Evolutionary conservation across 1,140 invertebrate species (phyloP).

Genomic region (Coelopa frigida): DNA sequence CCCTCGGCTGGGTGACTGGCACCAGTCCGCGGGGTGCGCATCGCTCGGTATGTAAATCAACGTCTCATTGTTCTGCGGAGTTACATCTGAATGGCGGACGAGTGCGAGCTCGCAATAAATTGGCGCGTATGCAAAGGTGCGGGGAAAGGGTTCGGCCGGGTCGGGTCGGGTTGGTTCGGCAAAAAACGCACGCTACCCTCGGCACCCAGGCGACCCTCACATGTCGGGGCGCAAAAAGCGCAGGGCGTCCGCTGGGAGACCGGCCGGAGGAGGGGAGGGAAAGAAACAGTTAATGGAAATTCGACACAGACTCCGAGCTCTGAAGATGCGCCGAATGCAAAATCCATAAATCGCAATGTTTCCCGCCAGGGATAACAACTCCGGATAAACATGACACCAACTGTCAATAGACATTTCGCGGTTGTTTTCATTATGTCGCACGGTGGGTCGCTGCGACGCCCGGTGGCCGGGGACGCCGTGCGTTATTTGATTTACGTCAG

Average conservation of each 20-base stretch:
- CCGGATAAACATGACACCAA: constrained; percentile 45
- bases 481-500: constrained; percentile 45
- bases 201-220: constrained; percentile 21
- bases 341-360: constrained; percentile 43
- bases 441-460: constrained; percentile 9
- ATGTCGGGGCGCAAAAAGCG: constrained; percentile 16
- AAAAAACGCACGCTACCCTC: constrained; percentile 25
- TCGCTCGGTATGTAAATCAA: constrained; percentile 45
- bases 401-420: constrained; percentile 46
- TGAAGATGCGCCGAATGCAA: constrained; percentile 23
- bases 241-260: constrained; percentile 10
- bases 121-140: too few relatives aligned
- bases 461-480: constrained; percentile 21
- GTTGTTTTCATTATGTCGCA: constrained; percentile 43
- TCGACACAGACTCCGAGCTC: constrained; percentile 41
- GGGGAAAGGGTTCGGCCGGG: constrained; percentile 19
- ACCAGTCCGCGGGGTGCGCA: constrained; percentile 8
- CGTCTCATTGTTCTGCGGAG: constrained; percentile 40
- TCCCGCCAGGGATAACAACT: constrained; percentile 44
- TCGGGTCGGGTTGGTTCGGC: constrained; percentile 21
- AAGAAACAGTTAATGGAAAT: constrained; percentile 35
- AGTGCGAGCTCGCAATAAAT: too few relatives aligned
- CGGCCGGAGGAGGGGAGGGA: constrained; percentile 11
- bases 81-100: constrained; percentile 44
- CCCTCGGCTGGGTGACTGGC: neutral